Evolutionary conservation across 1,140 invertebrate species (phyloP).

Genomic region (Drosophila triauraria): DNA sequence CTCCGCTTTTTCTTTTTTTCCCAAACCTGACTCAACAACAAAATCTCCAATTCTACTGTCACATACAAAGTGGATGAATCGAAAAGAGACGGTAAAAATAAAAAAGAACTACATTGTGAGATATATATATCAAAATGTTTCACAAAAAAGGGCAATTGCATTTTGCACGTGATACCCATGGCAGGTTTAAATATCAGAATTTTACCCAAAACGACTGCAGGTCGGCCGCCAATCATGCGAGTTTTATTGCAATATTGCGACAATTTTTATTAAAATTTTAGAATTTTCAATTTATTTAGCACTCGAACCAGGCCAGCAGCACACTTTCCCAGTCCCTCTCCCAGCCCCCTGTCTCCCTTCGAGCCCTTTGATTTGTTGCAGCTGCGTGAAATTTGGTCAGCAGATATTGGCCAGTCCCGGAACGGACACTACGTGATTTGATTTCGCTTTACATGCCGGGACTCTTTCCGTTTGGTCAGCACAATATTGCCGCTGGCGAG

Average conservation of each 20-base stretch:
- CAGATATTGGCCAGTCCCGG: constrained; percentile 57
- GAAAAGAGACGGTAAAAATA: constrained; percentile 13
- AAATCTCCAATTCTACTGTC: constrained; percentile 39
- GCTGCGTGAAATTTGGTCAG: constrained; percentile 75
- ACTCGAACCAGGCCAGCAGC: constrained; percentile 23
- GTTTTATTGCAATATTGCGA: constrained; percentile 79
- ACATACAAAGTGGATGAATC: constrained; percentile 24
- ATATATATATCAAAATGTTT: constrained; percentile 43
- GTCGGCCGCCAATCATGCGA: constrained; percentile 60
- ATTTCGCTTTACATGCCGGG: constrained; percentile 48
- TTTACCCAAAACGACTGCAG: not conserved
- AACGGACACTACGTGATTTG: constrained; percentile 73
- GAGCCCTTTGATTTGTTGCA: constrained; percentile 79
- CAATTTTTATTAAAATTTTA: constrained; percentile 82
- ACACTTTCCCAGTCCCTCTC: constrained; percentile 3
- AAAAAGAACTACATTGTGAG: not conserved
- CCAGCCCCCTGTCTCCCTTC: not conserved
- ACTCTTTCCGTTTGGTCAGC: constrained; percentile 44
- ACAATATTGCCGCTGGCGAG: constrained; percentile 35
- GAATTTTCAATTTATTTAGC: constrained; percentile 81
- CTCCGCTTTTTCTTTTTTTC: not conserved
- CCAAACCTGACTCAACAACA: constrained; percentile 31
- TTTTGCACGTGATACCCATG: constrained; percentile 62
- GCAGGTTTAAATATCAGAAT: constrained; percentile 40
- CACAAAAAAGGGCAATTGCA: constrained; percentile 52